Conservation (phyloP, 2,113 vertebrate genomes). For the Gobius niger region DNA sequence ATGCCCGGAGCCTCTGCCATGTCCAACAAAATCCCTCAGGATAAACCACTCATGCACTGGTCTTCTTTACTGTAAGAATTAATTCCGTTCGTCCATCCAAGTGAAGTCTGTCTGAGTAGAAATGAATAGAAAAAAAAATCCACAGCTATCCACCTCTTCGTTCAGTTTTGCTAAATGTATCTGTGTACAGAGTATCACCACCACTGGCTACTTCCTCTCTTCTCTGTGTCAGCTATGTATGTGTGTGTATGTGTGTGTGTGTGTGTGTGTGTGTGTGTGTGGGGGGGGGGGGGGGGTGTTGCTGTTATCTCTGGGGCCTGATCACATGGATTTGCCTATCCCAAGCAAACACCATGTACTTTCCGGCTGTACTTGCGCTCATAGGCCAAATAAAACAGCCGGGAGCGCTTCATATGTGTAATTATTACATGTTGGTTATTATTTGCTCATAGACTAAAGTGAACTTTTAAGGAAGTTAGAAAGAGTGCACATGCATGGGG, state of each 20-base stretch:
- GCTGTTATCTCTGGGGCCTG: conserved; percentile 60
- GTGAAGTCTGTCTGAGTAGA: conserved; percentile 4
- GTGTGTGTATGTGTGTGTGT: neutral
- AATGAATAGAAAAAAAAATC: conserved; percentile 13
- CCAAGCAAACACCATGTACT: conserved; percentile 50
- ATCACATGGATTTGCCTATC: conserved; percentile 76
- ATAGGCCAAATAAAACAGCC: neutral
- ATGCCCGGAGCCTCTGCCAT: conserved; percentile 17
- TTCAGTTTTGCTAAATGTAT: conserved; percentile 19
- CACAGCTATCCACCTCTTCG: conserved; percentile 17
- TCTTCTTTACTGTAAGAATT: conserved; percentile 23
- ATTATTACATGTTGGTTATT: neutral
- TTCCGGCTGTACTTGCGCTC: conserved; percentile 15
- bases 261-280: conserved; percentile 22
- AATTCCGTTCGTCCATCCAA: neutral
- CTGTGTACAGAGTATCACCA: conserved; percentile 29
- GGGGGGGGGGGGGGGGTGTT: neutral
- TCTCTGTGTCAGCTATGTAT: neutral
- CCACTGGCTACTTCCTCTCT: conserved; percentile 71
- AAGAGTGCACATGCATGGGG: too few relatives aligned
- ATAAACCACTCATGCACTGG: neutral
- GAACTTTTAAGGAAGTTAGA: too few relatives aligned
- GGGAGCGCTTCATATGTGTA: neutral
- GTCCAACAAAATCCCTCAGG: neutral
- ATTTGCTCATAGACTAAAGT: too few relatives aligned